These are phyloP conservation scores for Acromyrmex charruanus DNA, from an alignment of 1,140 invertebrate species.

Conservation along the genomic window DNA sequence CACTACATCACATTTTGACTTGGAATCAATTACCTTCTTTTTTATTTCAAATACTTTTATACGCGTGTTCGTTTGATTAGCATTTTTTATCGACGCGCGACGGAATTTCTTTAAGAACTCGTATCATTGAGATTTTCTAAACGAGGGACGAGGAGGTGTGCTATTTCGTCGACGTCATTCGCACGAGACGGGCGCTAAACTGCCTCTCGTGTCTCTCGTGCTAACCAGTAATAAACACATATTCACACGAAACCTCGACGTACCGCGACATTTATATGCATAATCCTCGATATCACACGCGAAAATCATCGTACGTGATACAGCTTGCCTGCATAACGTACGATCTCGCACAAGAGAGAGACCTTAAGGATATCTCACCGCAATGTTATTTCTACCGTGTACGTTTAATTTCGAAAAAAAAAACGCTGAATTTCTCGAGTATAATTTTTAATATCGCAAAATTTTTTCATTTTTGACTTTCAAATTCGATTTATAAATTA, in stretches of 20 bases:
- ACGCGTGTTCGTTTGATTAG: background rate
- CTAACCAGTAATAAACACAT: constrained; percentile 49
- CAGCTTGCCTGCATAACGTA: background rate
- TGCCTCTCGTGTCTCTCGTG: constrained; percentile 39
- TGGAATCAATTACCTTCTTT: background rate
- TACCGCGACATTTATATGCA: constrained; percentile 40
- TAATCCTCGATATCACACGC: constrained; percentile 40
- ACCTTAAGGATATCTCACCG: background rate
- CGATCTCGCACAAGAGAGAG: background rate
- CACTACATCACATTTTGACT: background rate
- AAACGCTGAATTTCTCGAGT: background rate
- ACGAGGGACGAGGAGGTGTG: constrained; percentile 1
- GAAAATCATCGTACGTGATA: constrained; percentile 19
- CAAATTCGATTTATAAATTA: too few relatives aligned
- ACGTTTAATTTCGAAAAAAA: background rate
- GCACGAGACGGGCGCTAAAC: constrained; percentile 45
- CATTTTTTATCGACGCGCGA: background rate
- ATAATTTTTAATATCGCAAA: background rate
- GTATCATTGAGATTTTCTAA: background rate
- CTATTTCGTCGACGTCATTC: constrained; percentile 43
- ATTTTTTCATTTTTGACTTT: too few relatives aligned
- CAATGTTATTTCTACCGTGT: background rate
- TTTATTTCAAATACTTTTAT: background rate
- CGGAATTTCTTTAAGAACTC: background rate
- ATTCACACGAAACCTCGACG: constrained; percentile 28